Conservation (phyloP, 2,888 invertebrate genomes). For the Lochmaea crataegi region DNA sequence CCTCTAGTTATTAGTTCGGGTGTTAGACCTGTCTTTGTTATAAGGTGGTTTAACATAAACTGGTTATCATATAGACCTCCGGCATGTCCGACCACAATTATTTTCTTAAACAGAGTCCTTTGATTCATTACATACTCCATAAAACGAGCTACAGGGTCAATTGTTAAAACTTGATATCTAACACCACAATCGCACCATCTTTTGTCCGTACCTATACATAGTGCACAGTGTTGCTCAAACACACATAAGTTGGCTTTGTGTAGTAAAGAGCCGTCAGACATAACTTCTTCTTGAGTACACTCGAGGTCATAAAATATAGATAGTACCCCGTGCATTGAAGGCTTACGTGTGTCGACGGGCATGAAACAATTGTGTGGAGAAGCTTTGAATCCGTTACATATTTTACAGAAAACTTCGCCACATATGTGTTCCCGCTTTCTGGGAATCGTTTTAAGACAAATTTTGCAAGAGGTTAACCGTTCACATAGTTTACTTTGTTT, state of each 20-base stretch:
- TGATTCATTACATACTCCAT: background rate
- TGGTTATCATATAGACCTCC: conserved; percentile 29
- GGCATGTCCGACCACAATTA: conserved; percentile 17
- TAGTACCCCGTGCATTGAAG: conserved; percentile 18
- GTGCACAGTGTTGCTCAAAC: conserved; percentile 29
- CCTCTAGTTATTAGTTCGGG: conserved; percentile 36
- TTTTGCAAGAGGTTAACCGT: conserved; percentile 14
- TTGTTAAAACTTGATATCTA: conserved; percentile 14
- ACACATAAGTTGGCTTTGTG: conserved; percentile 41
- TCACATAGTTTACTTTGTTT: conserved; percentile 29
- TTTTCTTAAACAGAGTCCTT: conserved; percentile 17
- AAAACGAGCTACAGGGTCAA: background rate
- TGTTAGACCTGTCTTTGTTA: conserved; percentile 28
- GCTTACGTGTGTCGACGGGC: conserved; percentile 25
- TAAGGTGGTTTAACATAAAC: conserved; percentile 32
- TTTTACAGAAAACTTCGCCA: conserved; percentile 36
- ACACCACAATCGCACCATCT: conserved; percentile 28
- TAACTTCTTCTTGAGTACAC: conserved; percentile 28
- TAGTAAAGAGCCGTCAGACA: conserved; percentile 20
- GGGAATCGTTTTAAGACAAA: conserved; percentile 27
- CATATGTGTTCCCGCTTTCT: conserved; percentile 27
- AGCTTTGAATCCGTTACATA: conserved; percentile 8
- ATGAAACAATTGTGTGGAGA: background rate
- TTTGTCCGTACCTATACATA: conserved; percentile 23
- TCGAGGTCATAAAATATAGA: conserved; percentile 40